Base-by-base conservation (phyloP, 2,113 vertebrate genomes). In the Petaurus breviceps region DNA sequence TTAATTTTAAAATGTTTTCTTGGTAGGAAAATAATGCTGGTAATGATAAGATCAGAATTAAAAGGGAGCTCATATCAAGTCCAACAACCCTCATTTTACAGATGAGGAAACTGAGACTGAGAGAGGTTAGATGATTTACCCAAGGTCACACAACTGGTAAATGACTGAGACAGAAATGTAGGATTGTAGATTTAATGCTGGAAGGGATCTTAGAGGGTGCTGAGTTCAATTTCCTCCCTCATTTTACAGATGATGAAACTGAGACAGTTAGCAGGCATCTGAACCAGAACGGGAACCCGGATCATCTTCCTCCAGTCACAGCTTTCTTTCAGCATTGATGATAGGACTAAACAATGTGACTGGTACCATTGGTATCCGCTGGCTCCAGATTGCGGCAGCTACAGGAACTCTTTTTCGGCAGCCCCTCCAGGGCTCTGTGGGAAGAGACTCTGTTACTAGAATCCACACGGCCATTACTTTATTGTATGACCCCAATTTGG, bases 351-450 rank as follows among this genome's bases (percentile, higher is more conserved):
- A 77, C 68, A 8, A 9, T 51, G 19, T 68, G 10, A 4, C 68
- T 43, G 43, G 16, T 6, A 5, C n/a, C n/a, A 22, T 43, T 22
- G 68, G 16, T 84, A 37, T 43, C 3, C 5, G 0, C 22, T 43
- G 16, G 37, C 68, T 43, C n/a, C 68, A 22, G 37, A 84, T 43
- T 84, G 16, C n/a, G 0, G 19, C 43, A 43, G 37, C 61, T 77
- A 77, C 14, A n/a, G 0, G 61, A 77, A 77, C 61, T 16, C 0
- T 2, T 37, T 8, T 89, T 43, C 0, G 0, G 90, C n/a, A 50
- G 52, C n/a, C 43, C 54, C 90, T 61, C 51, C 49, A 47, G 22
- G 50, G 19, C n/a, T 43, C 37, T n/a, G 68, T 84, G 68, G 68
- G 68, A 84, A 84, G 68, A 84, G n/a, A 84, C 52, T n/a, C 51